Conservation (phyloP, 1,140 invertebrate species). For the Cyrtorhinus lividipennis region DNA sequence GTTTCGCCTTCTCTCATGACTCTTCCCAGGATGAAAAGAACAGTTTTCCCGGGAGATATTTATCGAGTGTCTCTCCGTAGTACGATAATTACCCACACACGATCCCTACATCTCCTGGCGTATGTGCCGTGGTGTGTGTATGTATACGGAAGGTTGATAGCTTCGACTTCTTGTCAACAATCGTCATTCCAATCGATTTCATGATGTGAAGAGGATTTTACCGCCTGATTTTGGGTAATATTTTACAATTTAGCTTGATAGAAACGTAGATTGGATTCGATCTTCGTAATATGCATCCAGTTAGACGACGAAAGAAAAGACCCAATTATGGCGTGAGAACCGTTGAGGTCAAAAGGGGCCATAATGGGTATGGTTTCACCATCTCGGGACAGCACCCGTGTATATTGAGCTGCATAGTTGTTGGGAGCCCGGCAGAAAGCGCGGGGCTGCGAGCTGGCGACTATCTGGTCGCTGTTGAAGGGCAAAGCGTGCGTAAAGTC, state of each 20-base stretch:
- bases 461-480: conserved; percentile 82
- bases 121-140: too few species aligned
- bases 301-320: conserved; percentile 60
- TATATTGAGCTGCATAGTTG: conserved; percentile 73
- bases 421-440: conserved; percentile 64
- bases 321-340: conserved; percentile 65
- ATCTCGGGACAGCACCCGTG: conserved; percentile 88
- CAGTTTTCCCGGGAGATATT: too few species aligned
- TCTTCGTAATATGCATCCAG: conserved; percentile 42
- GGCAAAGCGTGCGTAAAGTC: conserved; percentile 69
- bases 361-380: conserved; percentile 80
- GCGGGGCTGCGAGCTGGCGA: conserved; percentile 80
- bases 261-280: neutral
- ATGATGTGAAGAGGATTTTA: neutral
- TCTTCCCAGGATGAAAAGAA: too few species aligned
- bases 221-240: neutral
- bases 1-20: too few species aligned
- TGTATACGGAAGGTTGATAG: neutral
- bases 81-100: too few species aligned
- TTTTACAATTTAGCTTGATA: neutral
- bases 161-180: neutral
- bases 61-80: too few species aligned
- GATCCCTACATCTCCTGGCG: too few species aligned
- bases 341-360: conserved; percentile 68
- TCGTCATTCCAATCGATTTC: neutral